phyloP scores from a whole-genome alignment of 2,888 invertebrate species.

The Lycaena phlaeas region DNA sequence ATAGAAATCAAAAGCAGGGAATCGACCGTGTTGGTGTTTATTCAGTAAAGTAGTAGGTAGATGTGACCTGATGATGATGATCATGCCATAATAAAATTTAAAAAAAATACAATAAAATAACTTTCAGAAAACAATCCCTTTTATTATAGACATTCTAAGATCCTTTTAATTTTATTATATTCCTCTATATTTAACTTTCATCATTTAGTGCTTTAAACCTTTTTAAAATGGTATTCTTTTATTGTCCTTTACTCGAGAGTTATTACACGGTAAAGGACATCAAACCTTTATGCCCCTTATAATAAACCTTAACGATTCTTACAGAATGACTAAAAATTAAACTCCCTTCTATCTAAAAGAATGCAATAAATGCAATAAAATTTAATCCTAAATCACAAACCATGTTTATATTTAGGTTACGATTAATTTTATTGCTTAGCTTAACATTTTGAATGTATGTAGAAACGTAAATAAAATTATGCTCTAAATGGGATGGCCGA shows the following conservation, averaged over 20 bases:
- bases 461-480: constrained; percentile 43
- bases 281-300: constrained; percentile 4
- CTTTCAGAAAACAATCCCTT: too few relatives aligned
- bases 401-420: background rate
- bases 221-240: constrained; percentile 1
- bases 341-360: too few relatives aligned
- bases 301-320: background rate
- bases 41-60: too few relatives aligned
- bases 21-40: too few relatives aligned
- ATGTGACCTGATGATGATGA: too few relatives aligned
- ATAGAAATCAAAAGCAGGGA: too few relatives aligned
- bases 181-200: background rate
- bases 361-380: too few relatives aligned
- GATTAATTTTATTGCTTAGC: background rate
- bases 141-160: too few relatives aligned
- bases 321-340: background rate
- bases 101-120: too few relatives aligned
- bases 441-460: constrained; percentile 22
- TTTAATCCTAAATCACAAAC: too few relatives aligned
- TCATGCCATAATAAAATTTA: too few relatives aligned
- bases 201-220: background rate
- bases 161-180: constrained; percentile 1
- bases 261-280: constrained; percentile 1
- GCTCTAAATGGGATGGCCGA: constrained; percentile 49
- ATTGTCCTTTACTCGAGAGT: constrained; percentile 1